Conservation (phyloP, 2,797 vertebrate genomes). For the Pitangus sulphuratus region DNA sequence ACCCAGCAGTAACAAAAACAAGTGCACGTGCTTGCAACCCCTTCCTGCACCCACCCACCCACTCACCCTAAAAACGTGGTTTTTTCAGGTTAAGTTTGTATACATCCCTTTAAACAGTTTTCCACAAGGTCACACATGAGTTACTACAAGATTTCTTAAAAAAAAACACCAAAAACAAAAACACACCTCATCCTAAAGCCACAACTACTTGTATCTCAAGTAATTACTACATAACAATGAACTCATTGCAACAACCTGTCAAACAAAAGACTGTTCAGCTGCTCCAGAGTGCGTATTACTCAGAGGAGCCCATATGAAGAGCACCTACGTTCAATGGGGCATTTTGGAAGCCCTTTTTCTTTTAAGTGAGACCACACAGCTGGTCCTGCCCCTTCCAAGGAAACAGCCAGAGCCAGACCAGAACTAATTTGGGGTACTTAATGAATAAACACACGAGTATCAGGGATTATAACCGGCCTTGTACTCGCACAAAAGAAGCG, state of each 20-base stretch:
- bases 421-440: not conserved
- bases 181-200: not conserved
- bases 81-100: not conserved
- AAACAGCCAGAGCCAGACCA: not conserved
- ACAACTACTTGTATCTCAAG: not conserved
- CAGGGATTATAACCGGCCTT: not conserved
- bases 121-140: not conserved
- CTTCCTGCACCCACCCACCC: not conserved
- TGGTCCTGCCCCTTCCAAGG: not conserved
- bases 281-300: not conserved
- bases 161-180: not conserved
- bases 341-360: not conserved
- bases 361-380: fast-evolving
- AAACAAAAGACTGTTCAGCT: not conserved
- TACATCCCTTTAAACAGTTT: not conserved
- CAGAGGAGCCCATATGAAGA: not conserved
- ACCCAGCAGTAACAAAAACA: fast-evolving
- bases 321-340: fast-evolving
- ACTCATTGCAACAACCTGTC: not conserved
- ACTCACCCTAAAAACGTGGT: not conserved
- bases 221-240: not conserved
- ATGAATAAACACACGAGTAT: not conserved
- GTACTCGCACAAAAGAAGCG: not conserved
- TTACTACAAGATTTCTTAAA: not conserved
- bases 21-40: not conserved